phyloP scores from a whole-genome alignment of 1,140 invertebrate genomes.

The Orchestia grillus region DNA sequence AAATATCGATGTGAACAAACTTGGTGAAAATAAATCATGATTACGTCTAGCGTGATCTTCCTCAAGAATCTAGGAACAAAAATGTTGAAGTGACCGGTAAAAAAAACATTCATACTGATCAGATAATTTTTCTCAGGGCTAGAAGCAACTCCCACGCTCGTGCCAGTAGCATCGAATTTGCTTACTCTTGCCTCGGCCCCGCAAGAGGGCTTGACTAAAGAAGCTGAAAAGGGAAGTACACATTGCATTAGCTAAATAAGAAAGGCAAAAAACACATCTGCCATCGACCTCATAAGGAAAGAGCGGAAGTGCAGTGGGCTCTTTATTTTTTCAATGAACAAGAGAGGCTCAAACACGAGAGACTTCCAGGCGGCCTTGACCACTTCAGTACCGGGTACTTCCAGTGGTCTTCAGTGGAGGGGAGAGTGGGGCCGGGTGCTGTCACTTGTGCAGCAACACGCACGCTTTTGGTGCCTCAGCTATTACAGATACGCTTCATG shows the following conservation, averaged over 20 bases:
- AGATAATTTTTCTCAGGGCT: neutral
- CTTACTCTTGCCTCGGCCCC: neutral
- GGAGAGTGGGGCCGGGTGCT: neutral
- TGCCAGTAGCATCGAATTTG: neutral
- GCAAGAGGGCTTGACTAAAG: neutral
- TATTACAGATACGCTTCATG: too few relatives aligned
- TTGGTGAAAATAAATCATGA: too few relatives aligned
- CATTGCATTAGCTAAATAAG: neutral
- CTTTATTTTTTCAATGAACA: neutral
- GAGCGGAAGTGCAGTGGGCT: neutral
- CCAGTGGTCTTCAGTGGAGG: neutral
- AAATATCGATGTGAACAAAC: neutral
- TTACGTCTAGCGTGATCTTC: neutral
- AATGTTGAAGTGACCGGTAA: neutral
- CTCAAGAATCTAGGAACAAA: neutral
- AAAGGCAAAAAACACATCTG: neutral
- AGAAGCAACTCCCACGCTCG: neutral
- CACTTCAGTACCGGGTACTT: neutral
- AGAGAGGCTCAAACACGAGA: neutral
- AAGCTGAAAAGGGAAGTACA: neutral
- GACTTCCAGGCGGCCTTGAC: conserved; percentile 31
- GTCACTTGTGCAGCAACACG: neutral
- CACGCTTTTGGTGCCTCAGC: too few relatives aligned
- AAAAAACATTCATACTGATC: neutral
- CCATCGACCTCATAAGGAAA: neutral